These are phyloP conservation scores for Anolis apletophallus DNA, from an alignment of 2,797 vertebrate genomes.

Conservation along the genomic window DNA sequence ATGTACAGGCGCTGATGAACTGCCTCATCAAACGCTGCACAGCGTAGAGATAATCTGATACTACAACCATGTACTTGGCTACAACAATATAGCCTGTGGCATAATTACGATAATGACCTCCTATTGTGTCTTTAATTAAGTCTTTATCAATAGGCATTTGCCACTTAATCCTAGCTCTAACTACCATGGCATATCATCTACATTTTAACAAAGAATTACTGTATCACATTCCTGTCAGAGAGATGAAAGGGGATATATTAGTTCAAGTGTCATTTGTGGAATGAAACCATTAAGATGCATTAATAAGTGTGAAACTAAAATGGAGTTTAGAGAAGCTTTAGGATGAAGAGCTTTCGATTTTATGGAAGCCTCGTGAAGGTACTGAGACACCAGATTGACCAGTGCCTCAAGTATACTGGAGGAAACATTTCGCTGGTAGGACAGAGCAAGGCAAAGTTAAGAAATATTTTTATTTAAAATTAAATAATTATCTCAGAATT, in stretches of 20 bases:
- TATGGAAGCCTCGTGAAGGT: too few species aligned
- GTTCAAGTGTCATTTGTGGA: slow-evolving; percentile 79
- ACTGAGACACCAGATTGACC: neutral
- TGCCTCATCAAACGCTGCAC: slow-evolving; percentile 60
- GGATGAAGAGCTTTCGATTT: neutral
- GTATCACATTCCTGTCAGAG: slow-evolving; percentile 80
- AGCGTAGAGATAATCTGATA: slow-evolving; percentile 57
- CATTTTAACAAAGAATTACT: slow-evolving; percentile 81
- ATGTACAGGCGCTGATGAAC: slow-evolving; percentile 41
- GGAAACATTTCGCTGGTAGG: neutral
- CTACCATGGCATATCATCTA: slow-evolving; percentile 75
- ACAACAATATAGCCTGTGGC: slow-evolving; percentile 73
- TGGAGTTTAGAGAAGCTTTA: neutral
- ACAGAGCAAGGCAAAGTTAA: neutral
- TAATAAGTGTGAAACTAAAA: slow-evolving; percentile 39
- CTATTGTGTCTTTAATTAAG: slow-evolving; percentile 84
- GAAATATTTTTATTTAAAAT: neutral
- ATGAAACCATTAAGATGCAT: slow-evolving; percentile 63
- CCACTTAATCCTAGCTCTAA: slow-evolving; percentile 81
- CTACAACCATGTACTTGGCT: slow-evolving; percentile 66
- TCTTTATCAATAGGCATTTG: slow-evolving; percentile 79
- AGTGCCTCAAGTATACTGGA: neutral
- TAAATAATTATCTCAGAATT: too few species aligned
- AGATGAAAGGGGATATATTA: slow-evolving; percentile 81
- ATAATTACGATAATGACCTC: slow-evolving; percentile 81